Percentiles rank a stretch among this genome's conserved stretches.
Conservation (phyloP, 1,140 invertebrate genomes). For the Meteorus sp. region DNA sequence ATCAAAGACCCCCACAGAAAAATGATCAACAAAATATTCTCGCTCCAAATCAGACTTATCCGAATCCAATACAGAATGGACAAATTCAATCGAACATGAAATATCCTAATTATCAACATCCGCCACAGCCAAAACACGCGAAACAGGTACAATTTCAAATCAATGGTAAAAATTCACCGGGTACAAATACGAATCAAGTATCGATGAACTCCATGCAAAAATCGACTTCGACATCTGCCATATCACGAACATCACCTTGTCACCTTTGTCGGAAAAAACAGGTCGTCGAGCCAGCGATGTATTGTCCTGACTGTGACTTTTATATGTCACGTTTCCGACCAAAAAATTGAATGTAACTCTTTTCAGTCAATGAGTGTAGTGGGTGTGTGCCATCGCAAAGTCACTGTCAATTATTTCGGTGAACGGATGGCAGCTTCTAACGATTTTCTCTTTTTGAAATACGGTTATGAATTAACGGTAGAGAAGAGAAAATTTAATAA, state of each 20-base stretch:
- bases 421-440: not conserved
- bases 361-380: not conserved
- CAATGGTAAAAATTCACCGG: constrained; percentile 58
- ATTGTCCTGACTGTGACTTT: constrained; percentile 87
- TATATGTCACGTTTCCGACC: constrained; percentile 86
- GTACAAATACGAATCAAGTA: constrained; percentile 29
- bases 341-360: constrained; percentile 45
- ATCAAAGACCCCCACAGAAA: constrained; percentile 47
- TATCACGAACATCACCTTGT: constrained; percentile 63
- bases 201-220: constrained; percentile 39
- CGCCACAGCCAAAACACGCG: constrained; percentile 59
- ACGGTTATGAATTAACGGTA: no score
- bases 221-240: constrained; percentile 49
- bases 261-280: constrained; percentile 84
- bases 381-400: not conserved
- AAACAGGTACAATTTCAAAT: constrained; percentile 71
- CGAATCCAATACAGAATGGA: constrained; percentile 52
- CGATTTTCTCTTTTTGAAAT: no score
- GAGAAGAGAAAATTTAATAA: no score
- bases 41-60: constrained; percentile 50
- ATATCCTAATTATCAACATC: constrained; percentile 63
- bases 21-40: constrained; percentile 37
- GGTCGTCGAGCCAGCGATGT: constrained; percentile 72
- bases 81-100: constrained; percentile 54
- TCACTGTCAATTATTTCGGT: not conserved